phyloP scores from a whole-genome alignment of 2,797 vertebrate genomes.

The Acrossocheilus wenchowensis region DNA sequence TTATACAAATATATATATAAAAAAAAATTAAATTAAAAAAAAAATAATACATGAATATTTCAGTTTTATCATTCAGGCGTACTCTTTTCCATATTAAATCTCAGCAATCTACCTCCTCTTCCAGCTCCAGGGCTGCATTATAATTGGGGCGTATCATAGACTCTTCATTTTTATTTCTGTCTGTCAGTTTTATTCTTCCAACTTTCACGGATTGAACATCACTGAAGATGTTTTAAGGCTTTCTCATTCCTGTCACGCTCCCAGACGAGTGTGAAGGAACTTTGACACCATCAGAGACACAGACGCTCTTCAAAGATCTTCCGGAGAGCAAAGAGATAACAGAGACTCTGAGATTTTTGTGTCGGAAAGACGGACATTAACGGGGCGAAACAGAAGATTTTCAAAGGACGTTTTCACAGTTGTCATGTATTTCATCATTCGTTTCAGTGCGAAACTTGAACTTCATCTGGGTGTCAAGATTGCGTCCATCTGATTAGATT shows the following conservation, averaged over 20 bases:
- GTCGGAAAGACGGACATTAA: neutral
- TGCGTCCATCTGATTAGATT: neutral
- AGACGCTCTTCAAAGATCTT: conserved; percentile 32
- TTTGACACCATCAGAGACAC: conserved; percentile 40
- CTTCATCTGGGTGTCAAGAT: neutral
- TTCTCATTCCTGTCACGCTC: conserved; percentile 35
- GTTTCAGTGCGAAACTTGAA: neutral
- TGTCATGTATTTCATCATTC: neutral
- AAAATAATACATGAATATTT: neutral
- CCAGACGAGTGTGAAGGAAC: conserved; percentile 29
- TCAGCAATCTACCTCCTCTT: neutral
- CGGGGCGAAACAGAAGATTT: neutral
- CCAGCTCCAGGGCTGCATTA: neutral
- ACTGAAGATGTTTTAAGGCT: conserved; percentile 16
- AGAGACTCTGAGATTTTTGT: conserved; percentile 27
- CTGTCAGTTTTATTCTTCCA: neutral
- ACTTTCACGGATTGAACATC: conserved; percentile 7
- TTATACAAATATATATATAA: no score
- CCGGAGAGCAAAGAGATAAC: conserved; percentile 33
- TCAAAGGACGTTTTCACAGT: neutral
- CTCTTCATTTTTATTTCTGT: neutral
- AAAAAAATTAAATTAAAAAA: no score
- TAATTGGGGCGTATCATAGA: neutral
- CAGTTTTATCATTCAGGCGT: neutral
- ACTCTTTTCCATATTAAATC: neutral